Evolutionary conservation across 2,797 vertebrate species (phyloP).

Genomic region (Brotula barbata): DNA sequence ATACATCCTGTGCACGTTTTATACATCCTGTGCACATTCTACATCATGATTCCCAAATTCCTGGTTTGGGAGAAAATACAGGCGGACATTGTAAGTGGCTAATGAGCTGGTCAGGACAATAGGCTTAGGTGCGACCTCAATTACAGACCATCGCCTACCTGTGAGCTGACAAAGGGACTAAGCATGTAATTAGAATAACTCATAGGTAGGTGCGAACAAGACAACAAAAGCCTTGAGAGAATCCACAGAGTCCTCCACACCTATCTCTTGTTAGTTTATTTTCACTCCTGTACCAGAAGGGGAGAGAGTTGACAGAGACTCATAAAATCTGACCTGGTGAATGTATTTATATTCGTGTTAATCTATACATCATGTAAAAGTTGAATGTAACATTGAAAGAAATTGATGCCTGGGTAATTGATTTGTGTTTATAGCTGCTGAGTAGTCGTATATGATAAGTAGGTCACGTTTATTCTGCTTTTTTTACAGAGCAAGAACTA

Average conservation of each 20-base stretch:
- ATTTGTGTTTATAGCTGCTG: neutral
- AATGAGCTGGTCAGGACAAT: conserved; percentile 71
- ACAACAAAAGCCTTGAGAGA: conserved; percentile 71
- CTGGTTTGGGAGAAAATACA: conserved; percentile 12
- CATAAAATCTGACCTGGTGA: neutral
- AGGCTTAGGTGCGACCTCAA: conserved; percentile 73
- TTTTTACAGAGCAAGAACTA: neutral
- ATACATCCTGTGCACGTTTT: too few species aligned
- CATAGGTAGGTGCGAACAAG: conserved; percentile 69
- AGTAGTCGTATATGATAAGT: too few species aligned
- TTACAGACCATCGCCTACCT: conserved; percentile 70
- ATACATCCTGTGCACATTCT: conserved; percentile 23
- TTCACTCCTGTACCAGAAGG: conserved; percentile 43
- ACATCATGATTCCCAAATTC: neutral
- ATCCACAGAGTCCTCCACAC: conserved; percentile 68
- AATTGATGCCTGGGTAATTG: too few species aligned
- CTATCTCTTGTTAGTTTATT: conserved; percentile 77
- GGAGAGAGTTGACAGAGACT: conserved; percentile 24
- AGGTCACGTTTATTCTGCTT: too few species aligned
- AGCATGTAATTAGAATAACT: conserved; percentile 70
- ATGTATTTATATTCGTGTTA: neutral
- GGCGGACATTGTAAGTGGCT: conserved; percentile 38
- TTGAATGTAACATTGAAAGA: neutral
- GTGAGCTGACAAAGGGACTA: conserved; percentile 71
- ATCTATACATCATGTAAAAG: neutral